Base-by-base conservation (phyloP, 1,140 invertebrate genomes). In the Micrasema minimum region DNA sequence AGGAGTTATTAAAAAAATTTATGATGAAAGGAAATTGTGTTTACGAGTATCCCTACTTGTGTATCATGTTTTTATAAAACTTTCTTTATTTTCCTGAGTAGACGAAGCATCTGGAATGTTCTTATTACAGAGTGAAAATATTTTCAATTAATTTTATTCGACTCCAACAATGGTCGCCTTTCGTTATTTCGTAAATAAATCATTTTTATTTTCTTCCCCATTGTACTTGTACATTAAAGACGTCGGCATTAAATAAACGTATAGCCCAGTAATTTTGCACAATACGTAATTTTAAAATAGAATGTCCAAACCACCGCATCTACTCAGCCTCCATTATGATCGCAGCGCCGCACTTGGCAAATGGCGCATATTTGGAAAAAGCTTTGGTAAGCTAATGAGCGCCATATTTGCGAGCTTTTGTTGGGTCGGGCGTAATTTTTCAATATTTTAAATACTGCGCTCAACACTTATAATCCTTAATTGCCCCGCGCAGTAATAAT, bases 361-460 rank as follows among this genome's bases (percentile, higher is more conserved):
- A 66, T 66, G 45, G 62, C 26, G 53, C 62, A 62, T 20, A 48
- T 71, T 72, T 59, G 43, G 37, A 66, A 70, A 65, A 66, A 45
- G 48, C 46, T 59, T 66, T 50, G 53, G 38, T 38, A 46, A 57
- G 70, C 70, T 72, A 72, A 72, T 61, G 70, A 72, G 70, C 51
- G 51, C 35, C 31, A 43, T 55, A 46, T 61, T 53, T 61, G 64
- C 41, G 38, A n/a, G 37, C 53, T 38, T 55, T 72, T 66, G 31
- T 26, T 16, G 37, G 31, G 45, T 14, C 23, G 35, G 9, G 22
- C 22, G 53, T 66, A 66, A 72, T 61, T 72, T 72, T 72, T 72
- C 70, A 61, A 67, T 72, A 71, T 72, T 72, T 61, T 72, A 72
- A 72, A 72, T 72, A 66, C 64, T 31, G 26, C 26, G 26, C 53